Conservation (phyloP, 2,113 vertebrate species). For the Gopherus flavomarginatus region DNA sequence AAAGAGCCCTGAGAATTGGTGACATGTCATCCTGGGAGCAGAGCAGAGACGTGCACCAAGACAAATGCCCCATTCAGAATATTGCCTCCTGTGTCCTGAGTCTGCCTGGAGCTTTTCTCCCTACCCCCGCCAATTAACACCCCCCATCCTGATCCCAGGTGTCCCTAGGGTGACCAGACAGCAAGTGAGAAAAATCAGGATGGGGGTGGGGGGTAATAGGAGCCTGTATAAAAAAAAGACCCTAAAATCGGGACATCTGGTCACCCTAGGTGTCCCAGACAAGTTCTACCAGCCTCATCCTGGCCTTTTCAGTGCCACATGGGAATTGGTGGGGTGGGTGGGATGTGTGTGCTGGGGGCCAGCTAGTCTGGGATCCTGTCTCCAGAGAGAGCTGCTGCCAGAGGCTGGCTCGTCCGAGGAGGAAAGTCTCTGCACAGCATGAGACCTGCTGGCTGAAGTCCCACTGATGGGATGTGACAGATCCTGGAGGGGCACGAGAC, state of each 20-base stretch:
- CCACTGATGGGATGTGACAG: background rate
- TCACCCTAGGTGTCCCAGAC: no score
- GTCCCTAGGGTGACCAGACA: no score
- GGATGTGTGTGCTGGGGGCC: background rate
- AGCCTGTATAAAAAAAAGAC: no score
- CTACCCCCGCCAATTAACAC: background rate
- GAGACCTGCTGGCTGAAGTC: background rate
- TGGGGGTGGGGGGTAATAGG: no score
- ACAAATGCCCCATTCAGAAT: background rate
- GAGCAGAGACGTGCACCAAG: background rate
- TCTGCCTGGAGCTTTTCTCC: background rate
- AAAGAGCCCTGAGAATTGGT: background rate
- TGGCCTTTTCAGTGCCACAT: background rate
- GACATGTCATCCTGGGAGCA: background rate
- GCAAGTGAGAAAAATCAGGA: no score
- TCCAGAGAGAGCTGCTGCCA: background rate
- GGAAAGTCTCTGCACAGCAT: background rate
- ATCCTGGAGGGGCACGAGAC: background rate
- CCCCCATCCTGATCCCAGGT: background rate
- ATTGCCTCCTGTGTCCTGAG: background rate
- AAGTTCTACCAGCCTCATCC: background rate
- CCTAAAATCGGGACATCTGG: no score
- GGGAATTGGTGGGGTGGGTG: background rate
- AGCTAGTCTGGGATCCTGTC: background rate
- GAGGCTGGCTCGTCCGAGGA: no score